A percentile compares a stretch with the other conserved stretches of the same genome.
Conservation (phyloP, 2,888 invertebrate species). For the Cartodere bifasciata region DNA sequence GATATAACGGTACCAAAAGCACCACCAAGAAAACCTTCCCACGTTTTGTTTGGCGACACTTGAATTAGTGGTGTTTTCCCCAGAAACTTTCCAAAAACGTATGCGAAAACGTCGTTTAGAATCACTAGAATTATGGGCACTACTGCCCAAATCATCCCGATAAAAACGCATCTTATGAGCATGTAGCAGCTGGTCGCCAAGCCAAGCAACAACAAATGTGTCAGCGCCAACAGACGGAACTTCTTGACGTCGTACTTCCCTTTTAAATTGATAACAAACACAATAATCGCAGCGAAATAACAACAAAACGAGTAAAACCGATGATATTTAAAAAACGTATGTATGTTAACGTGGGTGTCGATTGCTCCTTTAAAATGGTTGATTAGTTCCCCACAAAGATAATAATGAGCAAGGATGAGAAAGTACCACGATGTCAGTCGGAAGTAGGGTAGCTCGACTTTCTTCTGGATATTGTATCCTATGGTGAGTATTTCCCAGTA, state of each 20-base stretch:
- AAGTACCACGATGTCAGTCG: constrained; percentile 97
- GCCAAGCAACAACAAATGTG: constrained; percentile 90
- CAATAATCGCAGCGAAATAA: constrained; percentile 91
- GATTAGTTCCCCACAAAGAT: constrained; percentile 95
- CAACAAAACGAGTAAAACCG: constrained; percentile 92
- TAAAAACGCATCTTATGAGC: constrained; percentile 94
- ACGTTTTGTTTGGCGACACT: constrained; percentile 97
- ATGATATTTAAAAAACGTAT: constrained; percentile 81
- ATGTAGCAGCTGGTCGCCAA: constrained; percentile 96
- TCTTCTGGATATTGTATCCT: constrained; percentile 91
- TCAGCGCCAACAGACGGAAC: constrained; percentile 98
- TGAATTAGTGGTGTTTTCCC: constrained; percentile 96
- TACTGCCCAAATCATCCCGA: constrained; percentile 87
- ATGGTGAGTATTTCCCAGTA: constrained; percentile 98
- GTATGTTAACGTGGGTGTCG: constrained; percentile 49
- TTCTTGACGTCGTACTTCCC: constrained; percentile 96
- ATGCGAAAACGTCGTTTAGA: constrained; percentile 98
- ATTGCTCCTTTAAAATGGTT: no score
- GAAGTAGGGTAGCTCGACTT: constrained; percentile 61
- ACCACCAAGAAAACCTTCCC: constrained; percentile 99
- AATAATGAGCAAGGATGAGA: constrained; percentile 92
- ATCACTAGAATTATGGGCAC: constrained; percentile 97
- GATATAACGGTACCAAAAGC: constrained; percentile 85
- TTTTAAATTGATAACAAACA: constrained; percentile 91
- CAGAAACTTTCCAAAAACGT: constrained; percentile 97